Evolutionary conservation across 2,113 vertebrate genomes (phyloP).

Genomic region (Collichthys lucidus): DNA sequence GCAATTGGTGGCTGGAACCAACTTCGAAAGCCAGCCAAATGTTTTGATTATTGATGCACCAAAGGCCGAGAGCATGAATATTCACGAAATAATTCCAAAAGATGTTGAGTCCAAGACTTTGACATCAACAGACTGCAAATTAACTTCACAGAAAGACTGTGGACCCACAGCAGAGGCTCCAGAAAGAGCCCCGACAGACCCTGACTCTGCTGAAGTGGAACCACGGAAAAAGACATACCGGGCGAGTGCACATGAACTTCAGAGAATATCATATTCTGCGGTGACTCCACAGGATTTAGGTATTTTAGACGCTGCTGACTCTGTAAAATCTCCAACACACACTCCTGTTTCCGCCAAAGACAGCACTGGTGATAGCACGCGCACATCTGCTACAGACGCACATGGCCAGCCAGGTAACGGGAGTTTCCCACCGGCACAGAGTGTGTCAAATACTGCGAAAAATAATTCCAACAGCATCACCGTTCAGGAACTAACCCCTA

Average conservation of each 20-base stretch:
- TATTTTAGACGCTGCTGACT: conserved; percentile 2
- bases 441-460: not conserved
- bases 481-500: conserved; percentile 2
- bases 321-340: not conserved
- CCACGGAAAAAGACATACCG: conserved; percentile 10
- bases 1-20: not conserved
- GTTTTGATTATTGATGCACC: conserved; percentile 16
- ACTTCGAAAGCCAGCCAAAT: conserved; percentile 17
- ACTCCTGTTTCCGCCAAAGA: conserved; percentile 4
- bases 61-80: conserved; percentile 12
- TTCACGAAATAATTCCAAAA: conserved; percentile 22
- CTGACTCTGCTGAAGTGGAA: not conserved
- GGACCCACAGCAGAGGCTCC: not conserved
- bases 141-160: not conserved
- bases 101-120: conserved; percentile 27
- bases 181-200: not conserved
- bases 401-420: not conserved
- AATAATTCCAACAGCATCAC: not conserved
- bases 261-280: conserved; percentile 33
- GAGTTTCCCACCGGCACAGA: not conserved
- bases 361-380: not conserved
- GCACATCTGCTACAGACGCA: not conserved
- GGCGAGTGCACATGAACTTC: conserved; percentile 22
- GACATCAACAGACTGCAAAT: not conserved
- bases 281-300: not conserved